Conservation (phyloP, 2,113 vertebrate genomes). For the Clarias gariepinus region DNA sequence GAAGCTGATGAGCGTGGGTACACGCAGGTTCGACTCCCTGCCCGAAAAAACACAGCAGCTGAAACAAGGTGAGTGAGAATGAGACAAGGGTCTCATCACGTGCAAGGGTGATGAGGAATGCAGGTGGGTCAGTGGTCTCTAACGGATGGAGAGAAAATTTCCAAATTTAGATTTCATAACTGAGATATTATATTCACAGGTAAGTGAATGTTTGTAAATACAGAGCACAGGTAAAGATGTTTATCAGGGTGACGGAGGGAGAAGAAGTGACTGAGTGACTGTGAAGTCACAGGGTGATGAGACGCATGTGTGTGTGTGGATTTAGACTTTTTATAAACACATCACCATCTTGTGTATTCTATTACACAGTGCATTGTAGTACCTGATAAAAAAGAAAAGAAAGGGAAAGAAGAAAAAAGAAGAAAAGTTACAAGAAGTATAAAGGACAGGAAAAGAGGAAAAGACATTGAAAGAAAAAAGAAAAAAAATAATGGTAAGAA, state of each 20-base stretch:
- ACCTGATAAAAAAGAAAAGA: neutral
- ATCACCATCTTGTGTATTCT: neutral
- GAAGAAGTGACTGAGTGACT: neutral
- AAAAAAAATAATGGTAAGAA: neutral
- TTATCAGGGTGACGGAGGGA: neutral
- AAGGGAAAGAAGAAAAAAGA: neutral
- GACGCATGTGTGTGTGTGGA: neutral
- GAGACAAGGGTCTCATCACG: too few relatives aligned
- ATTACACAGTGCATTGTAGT: neutral
- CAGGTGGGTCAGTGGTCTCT: neutral
- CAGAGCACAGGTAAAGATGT: neutral
- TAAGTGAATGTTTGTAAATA: neutral
- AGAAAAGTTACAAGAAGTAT: neutral
- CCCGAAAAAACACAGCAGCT: constrained; percentile 84
- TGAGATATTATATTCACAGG: neutral
- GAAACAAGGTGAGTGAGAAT: constrained; percentile 78
- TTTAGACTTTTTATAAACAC: neutral
- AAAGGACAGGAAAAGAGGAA: neutral
- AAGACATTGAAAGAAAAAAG: neutral
- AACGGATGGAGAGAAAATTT: neutral
- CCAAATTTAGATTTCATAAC: neutral
- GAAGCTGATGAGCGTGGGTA: constrained; percentile 84
- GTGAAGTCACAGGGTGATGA: neutral
- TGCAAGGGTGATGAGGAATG: neutral
- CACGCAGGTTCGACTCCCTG: constrained; percentile 82